Evolutionary conservation across 2,113 vertebrate genomes (phyloP).

Genomic region (Anseranas semipalmata): DNA sequence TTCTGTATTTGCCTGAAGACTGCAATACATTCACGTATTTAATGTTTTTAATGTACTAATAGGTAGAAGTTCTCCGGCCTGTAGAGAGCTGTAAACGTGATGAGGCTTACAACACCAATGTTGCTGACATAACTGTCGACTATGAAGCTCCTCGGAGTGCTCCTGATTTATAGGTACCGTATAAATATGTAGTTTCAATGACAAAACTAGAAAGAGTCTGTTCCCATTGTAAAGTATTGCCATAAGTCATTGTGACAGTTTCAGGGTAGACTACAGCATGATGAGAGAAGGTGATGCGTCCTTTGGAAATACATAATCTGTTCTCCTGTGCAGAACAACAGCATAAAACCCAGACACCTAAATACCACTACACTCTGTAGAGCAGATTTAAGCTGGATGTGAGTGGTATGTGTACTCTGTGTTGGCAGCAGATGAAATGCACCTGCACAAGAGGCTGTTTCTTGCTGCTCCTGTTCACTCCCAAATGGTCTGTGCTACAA

Average conservation of each 20-base stretch:
- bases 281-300: neutral
- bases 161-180: constrained; percentile 12
- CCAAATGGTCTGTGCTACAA: neutral
- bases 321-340: neutral
- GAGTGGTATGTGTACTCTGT: neutral
- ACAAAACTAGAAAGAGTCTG: neutral
- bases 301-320: neutral
- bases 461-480: neutral
- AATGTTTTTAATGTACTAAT: neutral
- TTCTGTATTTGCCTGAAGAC: neutral
- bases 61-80: neutral
- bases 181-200: neutral
- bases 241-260: neutral
- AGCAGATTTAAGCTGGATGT: neutral
- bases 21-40: neutral
- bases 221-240: neutral
- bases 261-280: neutral
- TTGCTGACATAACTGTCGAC: neutral
- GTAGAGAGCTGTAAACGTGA: neutral
- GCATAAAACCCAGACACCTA: neutral
- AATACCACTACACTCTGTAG: fast-evolving
- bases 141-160: neutral
- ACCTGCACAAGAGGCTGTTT: neutral
- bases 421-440: neutral
- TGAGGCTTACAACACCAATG: neutral